phyloP scores from a whole-genome alignment of 2,888 invertebrate species.

The Bibio marci region DNA sequence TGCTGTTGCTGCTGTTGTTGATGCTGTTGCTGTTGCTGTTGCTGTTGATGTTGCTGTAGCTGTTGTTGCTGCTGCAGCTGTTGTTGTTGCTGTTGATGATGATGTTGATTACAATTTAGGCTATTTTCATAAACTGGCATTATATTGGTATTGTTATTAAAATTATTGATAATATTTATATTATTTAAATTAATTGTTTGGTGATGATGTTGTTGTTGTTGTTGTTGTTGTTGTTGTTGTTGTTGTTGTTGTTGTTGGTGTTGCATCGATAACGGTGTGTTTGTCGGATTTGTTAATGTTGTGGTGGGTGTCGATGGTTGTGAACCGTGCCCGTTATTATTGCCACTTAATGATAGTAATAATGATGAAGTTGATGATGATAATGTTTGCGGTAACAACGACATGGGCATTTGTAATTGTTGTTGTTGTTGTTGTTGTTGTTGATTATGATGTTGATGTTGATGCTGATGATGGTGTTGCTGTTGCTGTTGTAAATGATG shows the following conservation, averaged over 20 bases:
- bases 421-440: constrained; percentile 1
- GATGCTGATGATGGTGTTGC: background rate
- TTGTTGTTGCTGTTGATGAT: background rate
- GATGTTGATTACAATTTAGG: background rate
- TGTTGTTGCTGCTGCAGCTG: constrained; percentile 7
- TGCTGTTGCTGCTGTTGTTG: constrained; percentile 3
- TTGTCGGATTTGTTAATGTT: background rate
- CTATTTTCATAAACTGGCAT: no score
- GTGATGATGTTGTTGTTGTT: no score
- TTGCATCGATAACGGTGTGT: background rate
- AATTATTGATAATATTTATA: no score
- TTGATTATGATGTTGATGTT: background rate
- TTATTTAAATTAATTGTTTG: no score
- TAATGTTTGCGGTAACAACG: background rate
- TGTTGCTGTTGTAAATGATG: constrained; percentile 1
- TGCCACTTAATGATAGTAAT: background rate
- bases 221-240: no score
- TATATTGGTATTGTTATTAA: no score
- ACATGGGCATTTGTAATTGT: background rate
- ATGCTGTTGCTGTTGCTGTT: constrained; percentile 8
- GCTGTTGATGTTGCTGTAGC: constrained; percentile 5
- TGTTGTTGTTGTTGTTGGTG: no score
- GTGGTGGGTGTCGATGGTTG: background rate
- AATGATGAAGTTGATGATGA: background rate
- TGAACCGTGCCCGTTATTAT: background rate